Percentiles rank a stretch among this genome's conserved stretches.
phyloP scores from a whole-genome alignment of 2,113 vertebrate species.

The Platysternon megacephalum region DNA sequence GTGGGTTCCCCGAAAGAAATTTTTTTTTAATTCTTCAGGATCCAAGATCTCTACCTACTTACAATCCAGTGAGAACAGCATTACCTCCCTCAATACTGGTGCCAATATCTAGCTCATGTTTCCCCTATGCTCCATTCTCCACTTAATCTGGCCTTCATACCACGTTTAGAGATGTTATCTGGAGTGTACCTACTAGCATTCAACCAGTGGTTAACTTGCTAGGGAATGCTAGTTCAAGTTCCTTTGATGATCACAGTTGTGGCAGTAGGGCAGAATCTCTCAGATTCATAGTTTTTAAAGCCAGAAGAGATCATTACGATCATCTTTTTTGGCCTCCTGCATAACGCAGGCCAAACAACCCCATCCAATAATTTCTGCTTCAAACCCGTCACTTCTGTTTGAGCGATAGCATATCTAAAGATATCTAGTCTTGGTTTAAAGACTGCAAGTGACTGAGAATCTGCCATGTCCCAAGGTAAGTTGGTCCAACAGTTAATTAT shows the following conservation, averaged over 20 bases:
- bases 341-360: background rate
- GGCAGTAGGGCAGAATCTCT: background rate
- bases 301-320: background rate
- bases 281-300: background rate
- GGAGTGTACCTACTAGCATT: background rate
- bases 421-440: background rate
- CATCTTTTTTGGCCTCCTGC: background rate
- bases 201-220: background rate
- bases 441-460: background rate
- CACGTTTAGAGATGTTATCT: background rate
- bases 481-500: background rate
- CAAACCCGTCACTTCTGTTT: background rate
- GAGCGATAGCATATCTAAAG: background rate
- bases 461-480: background rate
- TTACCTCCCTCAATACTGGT: background rate
- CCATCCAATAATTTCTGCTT: background rate
- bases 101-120: background rate
- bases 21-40: background rate
- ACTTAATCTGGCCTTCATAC: background rate
- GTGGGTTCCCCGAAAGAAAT: background rate
- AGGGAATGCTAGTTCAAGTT: background rate
- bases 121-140: background rate
- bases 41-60: background rate
- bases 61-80: background rate
- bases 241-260: background rate